Evolutionary conservation across 2,797 vertebrate genomes (phyloP).

Genomic region (Oryzias sinensis): DNA sequence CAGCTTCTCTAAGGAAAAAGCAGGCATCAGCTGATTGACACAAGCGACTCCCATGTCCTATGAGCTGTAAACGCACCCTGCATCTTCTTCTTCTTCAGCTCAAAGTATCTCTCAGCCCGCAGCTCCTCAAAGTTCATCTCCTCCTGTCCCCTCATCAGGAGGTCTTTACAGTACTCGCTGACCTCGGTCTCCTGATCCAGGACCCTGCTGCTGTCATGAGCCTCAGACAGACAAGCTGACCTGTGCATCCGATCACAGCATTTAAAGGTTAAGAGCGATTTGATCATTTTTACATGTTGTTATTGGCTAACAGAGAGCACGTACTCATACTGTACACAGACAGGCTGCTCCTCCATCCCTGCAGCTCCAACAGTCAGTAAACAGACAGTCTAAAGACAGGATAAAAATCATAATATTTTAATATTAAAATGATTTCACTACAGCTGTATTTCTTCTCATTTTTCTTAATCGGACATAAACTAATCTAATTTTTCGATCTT

Average conservation of each 20-base stretch:
- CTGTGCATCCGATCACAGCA: conserved; percentile 13
- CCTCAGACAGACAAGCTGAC: neutral
- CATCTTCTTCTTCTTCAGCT: conserved; percentile 4
- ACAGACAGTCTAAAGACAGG: neutral
- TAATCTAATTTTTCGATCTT: no score
- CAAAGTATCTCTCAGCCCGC: conserved; percentile 76
- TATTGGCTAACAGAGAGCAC: neutral
- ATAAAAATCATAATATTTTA: no score
- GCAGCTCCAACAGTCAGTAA: conserved; percentile 1
- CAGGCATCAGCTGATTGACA: neutral
- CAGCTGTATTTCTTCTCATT: no score
- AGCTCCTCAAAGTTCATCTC: conserved; percentile 88
- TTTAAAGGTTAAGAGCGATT: no score
- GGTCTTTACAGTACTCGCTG: conserved; percentile 81
- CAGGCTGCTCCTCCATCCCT: conserved; percentile 14
- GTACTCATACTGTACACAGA: conserved; percentile 3
- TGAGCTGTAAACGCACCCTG: conserved; percentile 22
- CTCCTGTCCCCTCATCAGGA: conserved; percentile 72
- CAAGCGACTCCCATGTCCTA: neutral
- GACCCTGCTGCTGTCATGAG: neutral
- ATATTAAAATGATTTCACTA: no score
- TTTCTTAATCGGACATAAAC: no score
- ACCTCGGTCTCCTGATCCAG: neutral
- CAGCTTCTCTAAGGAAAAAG: conserved; percentile 42
- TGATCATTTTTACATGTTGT: no score